Evolutionary conservation across 2,797 vertebrate species (phyloP).

Genomic region (Enteromius unitaeniatus): DNA sequence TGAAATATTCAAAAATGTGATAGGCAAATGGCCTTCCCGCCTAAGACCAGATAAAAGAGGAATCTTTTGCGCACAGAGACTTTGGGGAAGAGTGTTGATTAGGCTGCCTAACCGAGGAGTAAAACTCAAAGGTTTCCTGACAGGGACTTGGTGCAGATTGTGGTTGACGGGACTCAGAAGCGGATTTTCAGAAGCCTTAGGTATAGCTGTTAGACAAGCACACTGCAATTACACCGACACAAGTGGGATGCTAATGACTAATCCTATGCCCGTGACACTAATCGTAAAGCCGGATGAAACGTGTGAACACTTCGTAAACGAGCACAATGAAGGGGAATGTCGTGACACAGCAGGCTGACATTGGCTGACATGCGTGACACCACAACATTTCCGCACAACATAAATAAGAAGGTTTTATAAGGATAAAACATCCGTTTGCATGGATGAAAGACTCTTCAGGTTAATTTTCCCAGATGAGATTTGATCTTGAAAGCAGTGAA

Average conservation of each 20-base stretch:
- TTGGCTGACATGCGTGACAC: slow-evolving; percentile 5
- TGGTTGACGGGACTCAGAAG: neutral
- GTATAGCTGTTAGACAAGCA: slow-evolving; percentile 38
- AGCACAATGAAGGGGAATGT: neutral
- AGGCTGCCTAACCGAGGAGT: neutral
- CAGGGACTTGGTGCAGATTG: slow-evolving; percentile 9
- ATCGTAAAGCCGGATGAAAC: slow-evolving; percentile 17
- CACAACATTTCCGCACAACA: neutral
- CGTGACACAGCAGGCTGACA: slow-evolving; percentile 19
- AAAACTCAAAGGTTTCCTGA: neutral
- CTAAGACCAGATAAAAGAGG: slow-evolving; percentile 43
- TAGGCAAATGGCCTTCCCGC: slow-evolving; percentile 18
- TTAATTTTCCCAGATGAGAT: slow-evolving; percentile 35
- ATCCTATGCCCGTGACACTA: slow-evolving; percentile 21
- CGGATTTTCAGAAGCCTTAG: slow-evolving; percentile 29
- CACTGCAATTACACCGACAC: slow-evolving; percentile 35
- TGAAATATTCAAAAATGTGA: slow-evolving; percentile 37
- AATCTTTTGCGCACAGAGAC: slow-evolving; percentile 14
- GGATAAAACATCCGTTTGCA: neutral
- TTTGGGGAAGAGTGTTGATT: slow-evolving; percentile 1
- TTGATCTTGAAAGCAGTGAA: slow-evolving; percentile 28
- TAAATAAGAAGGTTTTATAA: neutral
- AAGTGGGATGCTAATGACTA: slow-evolving; percentile 42
- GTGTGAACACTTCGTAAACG: slow-evolving; percentile 34
- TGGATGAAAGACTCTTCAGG: slow-evolving; percentile 18